Base-by-base conservation (phyloP, 2,888 invertebrate species). In the Leucozona laternaria region DNA sequence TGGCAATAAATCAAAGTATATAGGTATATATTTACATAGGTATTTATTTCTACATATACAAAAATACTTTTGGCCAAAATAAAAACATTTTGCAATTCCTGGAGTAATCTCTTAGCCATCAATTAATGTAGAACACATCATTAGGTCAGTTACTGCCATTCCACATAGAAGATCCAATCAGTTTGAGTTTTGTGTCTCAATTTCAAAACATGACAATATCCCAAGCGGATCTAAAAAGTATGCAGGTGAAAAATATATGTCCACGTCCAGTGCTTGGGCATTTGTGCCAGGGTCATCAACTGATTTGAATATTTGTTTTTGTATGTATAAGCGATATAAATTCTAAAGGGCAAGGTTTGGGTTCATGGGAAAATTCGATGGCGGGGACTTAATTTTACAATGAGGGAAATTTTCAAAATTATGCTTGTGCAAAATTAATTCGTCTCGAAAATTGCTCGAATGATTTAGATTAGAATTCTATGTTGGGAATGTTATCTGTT, bases 241-340 rank as follows among this genome's bases (percentile, higher is more conserved):
- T 17, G 64, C 31, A 37, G 37, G 4, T 15, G n/a, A 28, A 31
- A 71, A 76, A 25, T 50, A 25, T 50, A 55, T 31, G 10, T 45
- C 55, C 68, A 37, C 22, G 66, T 71, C 73, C 77, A 77, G 45
- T 31, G 62, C 72, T 80, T 85, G 86, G 73, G 57, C 86, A 86
- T 86, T 86, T 5, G 78, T 81, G 86, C 86, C 86, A 86, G 82
- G 86, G 86, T 82, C 86, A 75, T 86, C 81, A 81, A 85, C 80
- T 86, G 62, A 86, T 86, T 73, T 82, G 79, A 73, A 86, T 82
- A 48, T 60, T 60, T 22, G 22, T 37, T 37, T 20, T 40, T 37
- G 20, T 7, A 34, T 15, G 37, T 20, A 58, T 58, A 2, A 20
- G 17, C 53, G 2, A 22, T 50, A 50, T 17, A 13, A 60, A 22